Evolutionary conservation across 2,888 invertebrate species (phyloP).

Genomic region (Leptopilina drosophilae): DNA sequence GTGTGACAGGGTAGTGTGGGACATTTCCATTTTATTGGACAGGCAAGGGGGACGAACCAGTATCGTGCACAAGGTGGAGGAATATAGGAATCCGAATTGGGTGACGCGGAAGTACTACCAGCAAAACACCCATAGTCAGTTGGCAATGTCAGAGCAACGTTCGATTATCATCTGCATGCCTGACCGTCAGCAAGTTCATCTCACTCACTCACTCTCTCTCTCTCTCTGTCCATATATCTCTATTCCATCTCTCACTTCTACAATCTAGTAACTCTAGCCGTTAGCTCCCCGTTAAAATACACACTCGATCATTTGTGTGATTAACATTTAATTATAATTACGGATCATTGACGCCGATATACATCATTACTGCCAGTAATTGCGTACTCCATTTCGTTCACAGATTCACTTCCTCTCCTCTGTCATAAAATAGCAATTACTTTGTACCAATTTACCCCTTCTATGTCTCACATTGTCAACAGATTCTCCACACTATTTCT

Average conservation of each 20-base stretch:
- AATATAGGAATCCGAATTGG: constrained; percentile 72
- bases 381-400: constrained; percentile 35
- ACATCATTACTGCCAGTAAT: constrained; percentile 54
- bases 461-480: too few species aligned
- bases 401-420: constrained; percentile 25
- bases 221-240: not conserved
- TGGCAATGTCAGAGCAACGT: constrained; percentile 40
- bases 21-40: constrained; percentile 76
- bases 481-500: too few species aligned
- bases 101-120: constrained; percentile 67
- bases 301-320: constrained; percentile 46
- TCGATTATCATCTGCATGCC: constrained; percentile 66
- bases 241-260: not conserved
- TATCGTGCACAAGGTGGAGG: constrained; percentile 59
- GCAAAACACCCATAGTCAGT: constrained; percentile 33
- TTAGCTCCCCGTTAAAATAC: constrained; percentile 5
- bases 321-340: constrained; percentile 65
- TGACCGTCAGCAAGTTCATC: constrained; percentile 42
- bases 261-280: not conserved
- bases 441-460: not conserved
- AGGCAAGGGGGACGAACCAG: constrained; percentile 60
- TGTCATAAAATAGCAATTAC: constrained; percentile 11
- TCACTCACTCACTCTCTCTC: not conserved
- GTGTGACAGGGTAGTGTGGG: constrained; percentile 58
- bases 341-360: constrained; percentile 58